A percentile compares a stretch with the other conserved stretches of the same genome.
phyloP scores from a whole-genome alignment of 2,113 vertebrate species.

The Furnarius figulus region DNA sequence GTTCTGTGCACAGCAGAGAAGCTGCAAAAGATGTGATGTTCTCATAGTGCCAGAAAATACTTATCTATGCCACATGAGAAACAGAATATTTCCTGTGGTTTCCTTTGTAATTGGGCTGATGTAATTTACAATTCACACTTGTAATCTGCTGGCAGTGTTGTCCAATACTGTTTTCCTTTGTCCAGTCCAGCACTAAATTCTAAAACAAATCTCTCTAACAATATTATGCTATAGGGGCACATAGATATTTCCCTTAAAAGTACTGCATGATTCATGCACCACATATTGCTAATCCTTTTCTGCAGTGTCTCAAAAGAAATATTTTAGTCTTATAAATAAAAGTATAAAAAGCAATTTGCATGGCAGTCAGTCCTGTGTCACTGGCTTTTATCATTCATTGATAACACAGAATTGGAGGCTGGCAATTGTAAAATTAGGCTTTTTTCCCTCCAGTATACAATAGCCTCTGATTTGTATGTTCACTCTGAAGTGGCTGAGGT shows the following conservation, averaged over 20 bases:
- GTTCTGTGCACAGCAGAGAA: background rate
- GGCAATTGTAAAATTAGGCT: background rate
- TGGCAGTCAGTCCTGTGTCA: background rate
- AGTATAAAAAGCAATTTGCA: background rate
- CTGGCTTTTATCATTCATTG: background rate
- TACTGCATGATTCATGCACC: background rate
- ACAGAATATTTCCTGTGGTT: background rate
- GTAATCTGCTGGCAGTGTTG: background rate
- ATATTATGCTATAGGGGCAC: background rate
- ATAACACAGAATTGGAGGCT: background rate
- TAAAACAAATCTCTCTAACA: background rate
- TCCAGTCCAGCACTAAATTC: background rate
- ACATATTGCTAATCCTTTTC: background rate
- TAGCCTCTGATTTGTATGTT: background rate
- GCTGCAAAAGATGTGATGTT: background rate
- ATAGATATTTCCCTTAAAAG: background rate
- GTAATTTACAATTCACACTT: background rate
- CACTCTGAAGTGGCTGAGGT: background rate
- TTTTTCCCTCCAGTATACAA: accelerated
- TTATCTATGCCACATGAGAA: background rate
- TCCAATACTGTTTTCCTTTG: background rate
- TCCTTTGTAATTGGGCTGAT: background rate
- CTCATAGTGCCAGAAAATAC: background rate
- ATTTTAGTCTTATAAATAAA: slow-evolving; percentile 29
- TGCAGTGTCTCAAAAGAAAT: background rate